Base-by-base conservation (phyloP, 2,113 vertebrate species). In the Myotis lucifugus region DNA sequence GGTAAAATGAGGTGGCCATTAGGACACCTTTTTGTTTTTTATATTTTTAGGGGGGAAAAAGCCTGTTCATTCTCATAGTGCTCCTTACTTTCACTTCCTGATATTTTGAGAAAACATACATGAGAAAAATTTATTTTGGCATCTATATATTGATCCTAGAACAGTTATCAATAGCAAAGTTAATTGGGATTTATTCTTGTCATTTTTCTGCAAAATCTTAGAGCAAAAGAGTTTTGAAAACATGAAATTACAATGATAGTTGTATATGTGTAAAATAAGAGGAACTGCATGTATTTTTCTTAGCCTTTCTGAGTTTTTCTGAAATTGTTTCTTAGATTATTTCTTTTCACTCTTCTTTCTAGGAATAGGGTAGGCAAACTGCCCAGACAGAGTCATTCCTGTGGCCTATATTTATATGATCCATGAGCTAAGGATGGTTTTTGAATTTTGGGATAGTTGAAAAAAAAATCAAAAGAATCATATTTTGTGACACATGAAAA, bases 221-320 rank as follows among this genome's bases (percentile, higher is more conserved):
- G 18, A 93, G 50, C 42, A 82, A 69, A 72, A 81, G 50, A 82
- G n/a, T 88, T 94, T 76, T 93, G 48, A 96, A 90, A 86, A 83
- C 91, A 92, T 46, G 50, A 94, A 90, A 74, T 88, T 89, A 82
- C 3, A 77, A 1, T 64, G 32, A 34, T 50, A 48, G n/a, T 88
- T 92, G 67, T 42, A 59, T 87, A 42, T 89, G 15, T 85, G 3
- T 52, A 56, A 73, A 79, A 76, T 86, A 77, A 69, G 27, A 89
- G 70, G 21, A 85, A 73, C 8, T 85, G 3, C 19, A 54, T 74
- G 3, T 54, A 52, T 70, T 82, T 94, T 90, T 76, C 32, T 90
- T 42, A 92, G 40, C 13, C 37, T 78, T 93, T 86, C 23, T 34
- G 32, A 73, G 42, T 32, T 86, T 90, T 87, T 90, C 40, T 91